A percentile compares a stretch with the other conserved stretches of the same genome.
phyloP scores from a whole-genome alignment of 2,888 invertebrate genomes.

The Neria commutata region DNA sequence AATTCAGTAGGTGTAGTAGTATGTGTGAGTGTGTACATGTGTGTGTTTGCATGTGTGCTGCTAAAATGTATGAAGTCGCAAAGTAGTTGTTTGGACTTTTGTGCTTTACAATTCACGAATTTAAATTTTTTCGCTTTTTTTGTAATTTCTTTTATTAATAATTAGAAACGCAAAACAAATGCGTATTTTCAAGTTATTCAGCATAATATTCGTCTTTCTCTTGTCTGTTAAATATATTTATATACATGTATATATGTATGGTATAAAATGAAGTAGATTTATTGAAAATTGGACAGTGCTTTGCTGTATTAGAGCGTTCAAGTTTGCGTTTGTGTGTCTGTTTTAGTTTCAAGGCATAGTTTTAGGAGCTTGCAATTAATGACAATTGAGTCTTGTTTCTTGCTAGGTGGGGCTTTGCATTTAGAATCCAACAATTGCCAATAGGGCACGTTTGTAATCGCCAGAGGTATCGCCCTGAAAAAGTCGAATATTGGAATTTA shows the following conservation, averaged over 20 bases:
- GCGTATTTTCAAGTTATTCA: too few relatives aligned
- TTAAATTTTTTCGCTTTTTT: too few relatives aligned
- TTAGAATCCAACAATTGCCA: slow-evolving; percentile 74
- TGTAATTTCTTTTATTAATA: slow-evolving; percentile 15
- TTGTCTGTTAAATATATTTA: slow-evolving; percentile 14
- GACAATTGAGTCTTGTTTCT: slow-evolving; percentile 25
- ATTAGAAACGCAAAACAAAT: too few relatives aligned
- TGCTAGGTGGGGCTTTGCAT: too few relatives aligned
- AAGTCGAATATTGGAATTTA: slow-evolving; percentile 43
- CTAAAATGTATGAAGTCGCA: too few relatives aligned
- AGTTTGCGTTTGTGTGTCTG: neutral
- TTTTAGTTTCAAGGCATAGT: slow-evolving; percentile 19
- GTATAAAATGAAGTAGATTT: neutral
- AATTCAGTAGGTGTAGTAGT: too few relatives aligned
- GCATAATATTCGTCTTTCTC: neutral
- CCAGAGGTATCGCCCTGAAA: slow-evolving; percentile 90
- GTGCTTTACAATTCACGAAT: too few relatives aligned
- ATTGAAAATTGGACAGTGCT: neutral
- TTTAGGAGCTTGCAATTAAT: slow-evolving; percentile 14
- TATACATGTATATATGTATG: slow-evolving; percentile 8
- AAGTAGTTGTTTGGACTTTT: too few relatives aligned
- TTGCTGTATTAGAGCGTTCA: neutral
- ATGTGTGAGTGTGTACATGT: too few relatives aligned
- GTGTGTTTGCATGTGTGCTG: too few relatives aligned
- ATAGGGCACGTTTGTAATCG: slow-evolving; percentile 89